Percentiles rank a stretch among this genome's conserved stretches.
These are phyloP conservation scores for Ramphastos sulfuratus DNA, from an alignment of 2,113 vertebrate species.

Conservation along the genomic window DNA sequence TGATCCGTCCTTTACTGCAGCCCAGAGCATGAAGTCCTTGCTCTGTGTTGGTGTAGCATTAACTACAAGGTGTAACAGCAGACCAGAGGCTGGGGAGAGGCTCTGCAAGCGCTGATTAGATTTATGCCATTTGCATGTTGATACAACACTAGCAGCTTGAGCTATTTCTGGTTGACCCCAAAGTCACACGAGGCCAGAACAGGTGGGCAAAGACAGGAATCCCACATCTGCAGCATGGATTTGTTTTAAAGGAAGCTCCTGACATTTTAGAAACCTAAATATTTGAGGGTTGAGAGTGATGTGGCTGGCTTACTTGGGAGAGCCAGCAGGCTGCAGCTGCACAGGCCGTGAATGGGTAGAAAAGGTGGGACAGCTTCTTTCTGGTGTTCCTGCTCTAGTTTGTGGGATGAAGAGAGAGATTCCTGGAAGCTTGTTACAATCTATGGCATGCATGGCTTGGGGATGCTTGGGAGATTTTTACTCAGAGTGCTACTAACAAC, in stretches of 20 bases:
- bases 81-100: background rate
- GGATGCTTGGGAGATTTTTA: background rate
- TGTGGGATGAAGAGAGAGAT: background rate
- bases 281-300: background rate
- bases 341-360: background rate
- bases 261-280: background rate
- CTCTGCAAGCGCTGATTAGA: background rate
- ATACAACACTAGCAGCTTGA: background rate
- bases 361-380: background rate
- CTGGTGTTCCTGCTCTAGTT: background rate
- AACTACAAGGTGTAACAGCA: background rate
- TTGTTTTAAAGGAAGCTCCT: background rate
- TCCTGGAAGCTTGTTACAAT: background rate
- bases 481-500: background rate
- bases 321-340: background rate
- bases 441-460: background rate
- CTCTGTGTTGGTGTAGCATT: background rate
- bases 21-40: background rate
- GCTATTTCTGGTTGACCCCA: background rate
- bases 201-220: background rate
- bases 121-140: background rate
- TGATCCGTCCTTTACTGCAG: background rate
- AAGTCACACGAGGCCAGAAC: background rate
- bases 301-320: background rate
- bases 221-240: background rate